These are phyloP conservation scores for Rhinophrynus dorsalis DNA, from an alignment of 2,797 vertebrate species.

Conservation along the genomic window DNA sequence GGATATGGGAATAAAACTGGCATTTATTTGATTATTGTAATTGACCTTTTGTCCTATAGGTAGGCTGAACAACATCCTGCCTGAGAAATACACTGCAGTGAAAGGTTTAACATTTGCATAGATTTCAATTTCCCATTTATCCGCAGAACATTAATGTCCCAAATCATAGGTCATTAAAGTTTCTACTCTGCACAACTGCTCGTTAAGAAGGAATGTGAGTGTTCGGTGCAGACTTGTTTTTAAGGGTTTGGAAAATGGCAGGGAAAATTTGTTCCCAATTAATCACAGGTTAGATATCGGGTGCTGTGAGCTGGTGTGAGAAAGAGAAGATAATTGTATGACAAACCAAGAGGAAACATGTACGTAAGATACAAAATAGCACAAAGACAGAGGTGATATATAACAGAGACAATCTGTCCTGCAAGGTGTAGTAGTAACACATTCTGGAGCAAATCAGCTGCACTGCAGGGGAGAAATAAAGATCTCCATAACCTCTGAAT, in stretches of 20 bases:
- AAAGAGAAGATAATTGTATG: conserved; percentile 34
- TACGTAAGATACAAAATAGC: conserved; percentile 5
- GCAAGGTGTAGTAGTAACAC: conserved; percentile 16
- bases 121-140: neutral
- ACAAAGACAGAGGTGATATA: conserved; percentile 1
- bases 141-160: conserved; percentile 33
- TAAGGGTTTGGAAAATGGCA: conserved; percentile 37
- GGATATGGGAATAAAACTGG: too few species aligned
- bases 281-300: conserved; percentile 34
- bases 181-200: conserved; percentile 20
- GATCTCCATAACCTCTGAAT: too few species aligned
- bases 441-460: too few species aligned
- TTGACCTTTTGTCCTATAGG: conserved; percentile 10
- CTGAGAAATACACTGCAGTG: neutral
- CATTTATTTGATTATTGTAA: conserved; percentile 15
- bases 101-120: conserved; percentile 8
- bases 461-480: too few species aligned
- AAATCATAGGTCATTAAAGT: conserved; percentile 37
- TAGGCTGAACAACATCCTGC: neutral
- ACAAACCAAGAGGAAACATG: conserved; percentile 27
- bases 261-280: conserved; percentile 43
- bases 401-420: neutral
- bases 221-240: conserved; percentile 13
- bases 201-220: conserved; percentile 22
- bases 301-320: neutral